These are phyloP conservation scores for Squalus acanthias DNA, from an alignment of 2,797 vertebrate species.

Conservation along the genomic window DNA sequence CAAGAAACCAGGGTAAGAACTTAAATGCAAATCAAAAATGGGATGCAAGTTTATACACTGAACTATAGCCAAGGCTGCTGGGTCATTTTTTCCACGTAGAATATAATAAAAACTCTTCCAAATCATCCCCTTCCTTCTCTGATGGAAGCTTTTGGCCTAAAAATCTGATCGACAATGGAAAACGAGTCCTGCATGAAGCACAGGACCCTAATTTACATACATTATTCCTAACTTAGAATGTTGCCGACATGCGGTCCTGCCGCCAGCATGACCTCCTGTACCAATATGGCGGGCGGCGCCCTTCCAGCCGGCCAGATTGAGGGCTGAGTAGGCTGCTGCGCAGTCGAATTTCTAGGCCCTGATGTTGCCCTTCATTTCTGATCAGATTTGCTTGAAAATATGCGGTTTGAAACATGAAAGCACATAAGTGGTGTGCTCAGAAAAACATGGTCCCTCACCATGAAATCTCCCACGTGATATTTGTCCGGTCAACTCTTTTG, in stretches of 20 bases:
- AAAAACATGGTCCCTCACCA: not conserved
- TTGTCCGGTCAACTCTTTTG: not conserved
- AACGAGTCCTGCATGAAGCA: not conserved
- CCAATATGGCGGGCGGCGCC: not conserved
- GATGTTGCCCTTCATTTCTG: too few relatives aligned
- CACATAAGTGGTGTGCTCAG: not conserved
- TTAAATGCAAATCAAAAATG: not conserved
- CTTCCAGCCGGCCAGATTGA: too few relatives aligned
- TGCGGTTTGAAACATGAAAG: not conserved
- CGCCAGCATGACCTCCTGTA: not conserved
- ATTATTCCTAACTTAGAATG: not conserved
- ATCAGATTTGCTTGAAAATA: not conserved
- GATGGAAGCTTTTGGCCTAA: not conserved
- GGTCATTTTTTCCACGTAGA: not conserved
- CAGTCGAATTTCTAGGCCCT: too few relatives aligned
- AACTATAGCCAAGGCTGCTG: not conserved
- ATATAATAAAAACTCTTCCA: not conserved
- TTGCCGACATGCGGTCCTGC: not conserved
- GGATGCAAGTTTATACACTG: not conserved
- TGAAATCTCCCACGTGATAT: not conserved
- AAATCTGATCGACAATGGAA: not conserved
- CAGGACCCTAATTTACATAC: not conserved
- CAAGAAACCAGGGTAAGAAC: not conserved
- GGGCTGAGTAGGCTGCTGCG: too few relatives aligned
- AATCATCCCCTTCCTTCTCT: not conserved